A percentile compares a stretch with the other conserved stretches of the same genome.
phyloP scores from a whole-genome alignment of 1,140 invertebrate species.

The Euura saliciscinereae region DNA sequence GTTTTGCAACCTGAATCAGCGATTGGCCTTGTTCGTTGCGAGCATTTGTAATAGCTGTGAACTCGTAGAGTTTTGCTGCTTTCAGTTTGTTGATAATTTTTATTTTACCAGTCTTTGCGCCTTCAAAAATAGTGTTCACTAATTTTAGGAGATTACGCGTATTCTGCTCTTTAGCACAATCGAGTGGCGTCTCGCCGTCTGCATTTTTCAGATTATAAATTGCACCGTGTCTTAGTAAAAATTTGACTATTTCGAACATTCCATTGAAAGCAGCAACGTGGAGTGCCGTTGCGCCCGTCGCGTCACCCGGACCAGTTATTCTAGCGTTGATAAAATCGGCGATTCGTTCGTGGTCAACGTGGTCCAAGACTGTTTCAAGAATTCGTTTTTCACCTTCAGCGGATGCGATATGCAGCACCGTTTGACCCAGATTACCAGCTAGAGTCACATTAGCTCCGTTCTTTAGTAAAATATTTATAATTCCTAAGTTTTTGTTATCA shows the following conservation, averaged over 20 bases:
- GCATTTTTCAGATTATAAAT: too few species aligned
- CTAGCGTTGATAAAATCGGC: too few species aligned
- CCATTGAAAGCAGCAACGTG: constrained; percentile 33
- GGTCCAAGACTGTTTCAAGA: constrained; percentile 19
- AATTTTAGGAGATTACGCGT: too few species aligned
- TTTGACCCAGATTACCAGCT: constrained; percentile 78
- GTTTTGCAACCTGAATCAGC: too few species aligned
- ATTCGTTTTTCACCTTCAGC: constrained; percentile 18
- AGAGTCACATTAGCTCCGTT: constrained; percentile 21
- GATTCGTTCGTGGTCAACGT: constrained; percentile 29
- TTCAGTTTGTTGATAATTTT: too few species aligned
- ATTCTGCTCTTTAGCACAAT: too few species aligned
- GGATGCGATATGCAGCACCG: constrained; percentile 29
- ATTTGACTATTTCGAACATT: constrained; percentile 65
- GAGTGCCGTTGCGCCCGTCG: constrained; percentile 25
- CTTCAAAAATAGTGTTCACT: too few species aligned
- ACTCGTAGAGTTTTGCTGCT: too few species aligned
- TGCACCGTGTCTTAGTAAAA: constrained; percentile 60
- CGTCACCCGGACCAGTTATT: constrained; percentile 33
- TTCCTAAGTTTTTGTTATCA: constrained; percentile 18
- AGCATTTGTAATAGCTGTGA: too few species aligned
- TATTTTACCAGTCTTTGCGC: too few species aligned
- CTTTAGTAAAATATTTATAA: constrained; percentile 20
- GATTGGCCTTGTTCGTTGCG: too few species aligned
- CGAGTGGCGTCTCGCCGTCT: too few species aligned